phyloP scores from a whole-genome alignment of 2,113 vertebrate species.

The Petaurus breviceps region DNA sequence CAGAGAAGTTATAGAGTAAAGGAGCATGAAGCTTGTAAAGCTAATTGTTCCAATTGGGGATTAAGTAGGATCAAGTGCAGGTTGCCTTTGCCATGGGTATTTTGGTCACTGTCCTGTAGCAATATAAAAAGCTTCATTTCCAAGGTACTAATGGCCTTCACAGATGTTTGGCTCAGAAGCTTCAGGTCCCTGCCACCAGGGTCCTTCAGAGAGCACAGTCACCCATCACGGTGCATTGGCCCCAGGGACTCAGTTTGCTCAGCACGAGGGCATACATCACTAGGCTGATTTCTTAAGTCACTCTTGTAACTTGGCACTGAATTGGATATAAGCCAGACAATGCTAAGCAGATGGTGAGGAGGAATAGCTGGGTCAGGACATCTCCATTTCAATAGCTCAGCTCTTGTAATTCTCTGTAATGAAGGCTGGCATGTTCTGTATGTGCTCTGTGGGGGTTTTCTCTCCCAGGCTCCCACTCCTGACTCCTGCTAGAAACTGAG shows the following conservation, averaged over 20 bases:
- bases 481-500: slow-evolving; percentile 10
- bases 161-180: not conserved
- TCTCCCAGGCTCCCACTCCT: accelerated
- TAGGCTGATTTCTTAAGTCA: not conserved
- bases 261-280: not conserved
- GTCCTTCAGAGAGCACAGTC: not conserved
- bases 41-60: slow-evolving; percentile 31
- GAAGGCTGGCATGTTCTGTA: accelerated
- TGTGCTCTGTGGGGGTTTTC: accelerated
- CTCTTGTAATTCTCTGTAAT: not conserved
- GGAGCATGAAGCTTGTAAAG: slow-evolving; percentile 9
- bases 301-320: not conserved
- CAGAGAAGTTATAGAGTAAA: slow-evolving; percentile 34
- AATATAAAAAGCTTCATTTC: not conserved
- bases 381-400: not conserved
- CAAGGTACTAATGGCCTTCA: not conserved
- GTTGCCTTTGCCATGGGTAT: not conserved
- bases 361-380: not conserved
- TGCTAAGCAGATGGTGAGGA: too few relatives aligned
- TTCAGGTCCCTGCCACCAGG: not conserved
- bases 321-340: not conserved
- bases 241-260: not conserved
- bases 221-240: not conserved
- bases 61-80: not conserved
- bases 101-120: not conserved